Evolutionary conservation across 1,140 invertebrate genomes (phyloP), one percentile per base, ranked within the genome.

Genomic region (Panulirus ornatus): DNA sequence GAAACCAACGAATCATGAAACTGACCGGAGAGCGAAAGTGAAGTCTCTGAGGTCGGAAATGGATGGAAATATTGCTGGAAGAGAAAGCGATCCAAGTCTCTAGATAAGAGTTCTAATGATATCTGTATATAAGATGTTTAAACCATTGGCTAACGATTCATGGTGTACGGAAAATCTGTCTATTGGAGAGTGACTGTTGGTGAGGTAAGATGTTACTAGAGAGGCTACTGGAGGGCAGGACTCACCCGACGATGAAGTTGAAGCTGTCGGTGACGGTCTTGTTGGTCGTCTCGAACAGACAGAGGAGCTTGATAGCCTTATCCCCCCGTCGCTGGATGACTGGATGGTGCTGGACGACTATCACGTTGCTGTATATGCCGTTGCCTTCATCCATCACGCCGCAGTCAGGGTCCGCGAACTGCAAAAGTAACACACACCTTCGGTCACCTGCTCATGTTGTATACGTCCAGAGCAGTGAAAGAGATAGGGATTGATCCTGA

Each of bases 301-400:
- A 96, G 16, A 95, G 94, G 0, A 96, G 93, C 91, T 94, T 94
- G 34, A 95, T 94, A 3, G 95, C 94, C 76, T 95, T 93, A 92
- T 96, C 95, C 2, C 95, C 95, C 30, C 95, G 93, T 73, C 95
- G 93, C 91, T 96, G 95, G 36, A 96, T 95, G 79, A 95, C 94
- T 1, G 95, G 95, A 92, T 96, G 95, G 84, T 95, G 94, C 92
- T 96, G 95, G 22, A 96, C 93, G 0, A 96, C 94, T n/a, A 96
- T 93, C 0, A 94, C 94, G 14, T 94, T 94, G 91, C 94, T 93
- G 82, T 92, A 93, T 54, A 93, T 92, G 16, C 93, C 93, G 66
- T 92, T 70, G 1, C 86, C 91, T 70, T 93, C 83, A 58, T 91
- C 86, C 38, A 92, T 79, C 34, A 95, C 40, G 94, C 93, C 42